A percentile compares a stretch with the other conserved stretches of the same genome.
These are phyloP conservation scores for Pardosa pseudoannulata DNA, from an alignment of 2,888 invertebrate species.

Conservation along the genomic window DNA sequence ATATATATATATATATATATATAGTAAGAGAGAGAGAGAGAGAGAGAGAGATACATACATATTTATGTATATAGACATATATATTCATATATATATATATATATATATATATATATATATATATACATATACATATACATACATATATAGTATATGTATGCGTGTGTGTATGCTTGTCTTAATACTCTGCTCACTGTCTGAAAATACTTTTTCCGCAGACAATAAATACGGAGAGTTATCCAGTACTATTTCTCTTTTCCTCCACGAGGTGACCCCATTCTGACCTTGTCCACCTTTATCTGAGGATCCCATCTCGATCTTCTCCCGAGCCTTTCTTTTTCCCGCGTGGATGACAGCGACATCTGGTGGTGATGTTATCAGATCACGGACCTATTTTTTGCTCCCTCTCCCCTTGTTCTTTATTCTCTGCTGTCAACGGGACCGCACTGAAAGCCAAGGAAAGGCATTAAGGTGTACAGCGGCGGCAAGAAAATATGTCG, in stretches of 20 bases:
- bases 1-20: too few species aligned
- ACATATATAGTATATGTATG: too few species aligned
- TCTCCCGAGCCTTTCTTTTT: conserved; percentile 13
- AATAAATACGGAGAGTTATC: conserved; percentile 25
- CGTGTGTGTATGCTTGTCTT: too few species aligned
- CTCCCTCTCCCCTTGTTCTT: neutral
- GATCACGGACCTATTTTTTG: conserved; percentile 26
- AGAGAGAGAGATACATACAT: too few species aligned
- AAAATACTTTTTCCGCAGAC: too few species aligned
- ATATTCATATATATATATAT: too few species aligned
- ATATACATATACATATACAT: too few species aligned
- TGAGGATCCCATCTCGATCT: conserved; percentile 30
- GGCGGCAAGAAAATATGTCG: neutral
- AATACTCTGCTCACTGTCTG: too few species aligned
- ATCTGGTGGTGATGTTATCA: conserved; percentile 62
- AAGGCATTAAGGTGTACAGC: neutral
- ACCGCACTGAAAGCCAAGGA: neutral
- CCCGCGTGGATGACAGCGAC: conserved; percentile 51
- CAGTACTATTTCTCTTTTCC: neutral
- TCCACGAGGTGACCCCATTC: conserved; percentile 38
- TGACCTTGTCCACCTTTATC: conserved; percentile 49
- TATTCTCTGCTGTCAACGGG: neutral
- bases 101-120: too few species aligned
- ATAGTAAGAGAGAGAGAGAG: too few species aligned
- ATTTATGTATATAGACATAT: too few species aligned